Evolutionary conservation across 1,140 invertebrate genomes (phyloP).

Genomic region (Calliphora vicina): DNA sequence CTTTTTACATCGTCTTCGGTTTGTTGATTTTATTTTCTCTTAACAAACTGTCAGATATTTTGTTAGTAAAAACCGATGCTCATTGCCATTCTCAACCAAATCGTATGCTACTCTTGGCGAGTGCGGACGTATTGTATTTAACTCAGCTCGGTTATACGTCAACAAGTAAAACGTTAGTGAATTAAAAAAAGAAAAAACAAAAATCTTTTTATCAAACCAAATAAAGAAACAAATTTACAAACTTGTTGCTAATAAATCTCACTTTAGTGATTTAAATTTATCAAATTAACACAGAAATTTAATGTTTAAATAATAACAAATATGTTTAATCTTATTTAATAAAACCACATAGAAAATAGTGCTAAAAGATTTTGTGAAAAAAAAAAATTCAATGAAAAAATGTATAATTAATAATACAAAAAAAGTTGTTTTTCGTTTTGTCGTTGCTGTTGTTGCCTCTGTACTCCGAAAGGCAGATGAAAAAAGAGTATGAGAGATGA

Average conservation of each 20-base stretch:
- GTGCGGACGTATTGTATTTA: conserved; percentile 2
- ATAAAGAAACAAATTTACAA: background rate
- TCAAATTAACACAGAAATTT: background rate
- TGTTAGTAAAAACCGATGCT: background rate
- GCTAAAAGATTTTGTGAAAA: background rate
- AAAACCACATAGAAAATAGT: too few relatives aligned
- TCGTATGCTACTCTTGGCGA: background rate
- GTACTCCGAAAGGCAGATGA: conserved; percentile 13
- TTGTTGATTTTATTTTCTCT: background rate
- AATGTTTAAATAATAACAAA: background rate
- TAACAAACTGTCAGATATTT: background rate
- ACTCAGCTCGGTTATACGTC: background rate
- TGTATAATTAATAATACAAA: conserved; percentile 33
- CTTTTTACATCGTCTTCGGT: too few relatives aligned
- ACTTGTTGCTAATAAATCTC: conserved; percentile 24
- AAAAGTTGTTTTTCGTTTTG: conserved; percentile 29
- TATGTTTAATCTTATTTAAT: too few relatives aligned
- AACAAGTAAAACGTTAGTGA: background rate
- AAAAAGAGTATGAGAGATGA: conserved; percentile 15
- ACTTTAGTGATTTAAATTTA: background rate
- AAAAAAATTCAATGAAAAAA: background rate
- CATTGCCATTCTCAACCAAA: background rate
- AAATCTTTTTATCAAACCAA: background rate
- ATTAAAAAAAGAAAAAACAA: background rate
- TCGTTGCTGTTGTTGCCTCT: too few relatives aligned